These are phyloP conservation scores for Hemaris fuciformis DNA, from an alignment of 2,888 invertebrate genomes.

Conservation along the genomic window DNA sequence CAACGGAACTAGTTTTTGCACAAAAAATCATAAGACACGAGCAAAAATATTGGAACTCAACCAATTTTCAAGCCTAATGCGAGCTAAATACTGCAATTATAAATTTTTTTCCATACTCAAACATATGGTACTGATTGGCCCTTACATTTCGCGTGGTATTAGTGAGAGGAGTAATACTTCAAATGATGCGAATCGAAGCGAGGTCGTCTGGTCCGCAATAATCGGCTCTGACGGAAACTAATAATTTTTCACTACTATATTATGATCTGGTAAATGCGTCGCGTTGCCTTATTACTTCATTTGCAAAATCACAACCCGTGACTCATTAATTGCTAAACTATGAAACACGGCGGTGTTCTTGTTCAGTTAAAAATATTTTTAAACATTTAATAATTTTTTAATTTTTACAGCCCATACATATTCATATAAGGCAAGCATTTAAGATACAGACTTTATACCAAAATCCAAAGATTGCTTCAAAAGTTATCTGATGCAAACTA, in stretches of 20 bases:
- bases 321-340: background rate
- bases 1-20: background rate
- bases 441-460: too few species aligned
- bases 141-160: background rate
- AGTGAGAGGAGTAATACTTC: slow-evolving; percentile 42
- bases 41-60: background rate
- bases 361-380: too few species aligned
- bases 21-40: background rate
- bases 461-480: too few species aligned
- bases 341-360: background rate
- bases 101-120: background rate
- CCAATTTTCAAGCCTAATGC: background rate
- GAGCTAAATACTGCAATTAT: background rate
- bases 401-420: too few species aligned
- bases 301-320: background rate
- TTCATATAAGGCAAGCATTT: too few species aligned
- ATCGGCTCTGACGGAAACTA: slow-evolving; percentile 31
- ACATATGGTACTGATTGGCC: background rate
- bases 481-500: too few species aligned
- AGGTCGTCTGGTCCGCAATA: slow-evolving; percentile 36
- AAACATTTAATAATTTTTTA: background rate
- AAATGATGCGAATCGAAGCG: slow-evolving; percentile 35
- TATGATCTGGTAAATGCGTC: background rate
- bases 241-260: slow-evolving; percentile 25
- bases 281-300: background rate